A percentile compares a stretch with the other conserved stretches of the same genome.
Conservation (phyloP, 2,113 vertebrate species). For the Sceloporus tristichus region DNA sequence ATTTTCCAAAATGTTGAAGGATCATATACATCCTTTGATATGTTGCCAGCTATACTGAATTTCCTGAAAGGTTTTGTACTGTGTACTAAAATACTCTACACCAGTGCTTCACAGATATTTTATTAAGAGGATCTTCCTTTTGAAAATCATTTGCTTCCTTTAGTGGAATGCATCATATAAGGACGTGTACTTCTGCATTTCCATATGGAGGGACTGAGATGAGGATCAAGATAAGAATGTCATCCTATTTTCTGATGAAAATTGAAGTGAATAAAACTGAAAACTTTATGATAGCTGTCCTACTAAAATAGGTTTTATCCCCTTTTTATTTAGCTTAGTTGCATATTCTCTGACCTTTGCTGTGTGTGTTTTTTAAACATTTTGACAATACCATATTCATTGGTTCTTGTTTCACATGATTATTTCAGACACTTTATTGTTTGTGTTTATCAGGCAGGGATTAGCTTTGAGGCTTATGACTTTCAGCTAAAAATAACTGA, state of each 20-base stretch:
- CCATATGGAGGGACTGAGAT: not conserved
- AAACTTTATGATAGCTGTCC: not conserved
- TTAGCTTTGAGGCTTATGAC: conserved; percentile 61
- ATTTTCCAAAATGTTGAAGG: not conserved
- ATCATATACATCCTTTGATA: not conserved
- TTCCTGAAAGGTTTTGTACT: not conserved
- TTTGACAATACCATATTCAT: conserved; percentile 46
- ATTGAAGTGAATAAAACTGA: not conserved
- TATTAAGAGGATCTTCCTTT: not conserved
- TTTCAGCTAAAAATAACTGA: conserved; percentile 63
- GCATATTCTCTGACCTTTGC: conserved; percentile 38
- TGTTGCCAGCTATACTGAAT: not conserved
- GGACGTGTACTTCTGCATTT: not conserved
- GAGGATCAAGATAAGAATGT: not conserved
- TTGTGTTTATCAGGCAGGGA: conserved; percentile 56
- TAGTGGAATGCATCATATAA: not conserved
- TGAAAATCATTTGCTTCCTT: not conserved
- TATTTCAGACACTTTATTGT: conserved; percentile 55
- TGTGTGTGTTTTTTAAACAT: conserved; percentile 5
- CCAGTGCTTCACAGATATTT: not conserved
- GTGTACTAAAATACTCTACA: no score
- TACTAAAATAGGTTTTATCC: not conserved
- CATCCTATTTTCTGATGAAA: not conserved
- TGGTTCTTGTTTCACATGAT: conserved; percentile 60
- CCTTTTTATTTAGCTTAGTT: conserved; percentile 41